phyloP scores from a whole-genome alignment of 2,888 invertebrate genomes.

The Ornithoptera alexandrae region DNA sequence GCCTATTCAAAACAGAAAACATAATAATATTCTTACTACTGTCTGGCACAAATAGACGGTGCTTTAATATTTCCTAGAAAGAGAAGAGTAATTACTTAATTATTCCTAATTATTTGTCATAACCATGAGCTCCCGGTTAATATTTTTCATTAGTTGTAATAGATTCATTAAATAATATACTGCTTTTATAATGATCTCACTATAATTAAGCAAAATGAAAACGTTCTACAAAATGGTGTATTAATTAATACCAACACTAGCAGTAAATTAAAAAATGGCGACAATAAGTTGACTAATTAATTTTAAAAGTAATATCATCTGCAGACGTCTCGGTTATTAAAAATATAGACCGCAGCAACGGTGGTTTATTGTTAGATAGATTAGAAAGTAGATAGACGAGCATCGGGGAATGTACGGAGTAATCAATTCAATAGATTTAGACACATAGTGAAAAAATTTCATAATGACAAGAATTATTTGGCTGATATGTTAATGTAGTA shows the following conservation, averaged over 20 bases:
- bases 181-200: too few species aligned
- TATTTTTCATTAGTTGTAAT: too few species aligned
- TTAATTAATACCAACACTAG: conserved; percentile 1
- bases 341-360: conserved; percentile 24
- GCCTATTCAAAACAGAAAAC: too few species aligned
- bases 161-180: too few species aligned
- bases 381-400: conserved; percentile 42
- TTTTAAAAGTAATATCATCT: conserved; percentile 27
- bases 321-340: conserved; percentile 13
- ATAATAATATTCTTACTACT: too few species aligned
- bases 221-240: background rate
- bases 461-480: background rate
- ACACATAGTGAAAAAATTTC: conserved; percentile 2
- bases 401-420: conserved; percentile 38
- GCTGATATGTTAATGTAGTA: background rate
- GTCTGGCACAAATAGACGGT: too few species aligned
- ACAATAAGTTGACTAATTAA: conserved; percentile 28
- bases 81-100: too few species aligned
- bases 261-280: conserved; percentile 11
- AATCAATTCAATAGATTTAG: conserved; percentile 31
- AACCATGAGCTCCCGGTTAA: too few species aligned
- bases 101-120: too few species aligned
- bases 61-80: too few species aligned
- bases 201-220: background rate
- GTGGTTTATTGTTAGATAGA: conserved; percentile 46